Base-by-base conservation (phyloP, 2,888 invertebrate genomes). In the Dynastes grantii region DNA sequence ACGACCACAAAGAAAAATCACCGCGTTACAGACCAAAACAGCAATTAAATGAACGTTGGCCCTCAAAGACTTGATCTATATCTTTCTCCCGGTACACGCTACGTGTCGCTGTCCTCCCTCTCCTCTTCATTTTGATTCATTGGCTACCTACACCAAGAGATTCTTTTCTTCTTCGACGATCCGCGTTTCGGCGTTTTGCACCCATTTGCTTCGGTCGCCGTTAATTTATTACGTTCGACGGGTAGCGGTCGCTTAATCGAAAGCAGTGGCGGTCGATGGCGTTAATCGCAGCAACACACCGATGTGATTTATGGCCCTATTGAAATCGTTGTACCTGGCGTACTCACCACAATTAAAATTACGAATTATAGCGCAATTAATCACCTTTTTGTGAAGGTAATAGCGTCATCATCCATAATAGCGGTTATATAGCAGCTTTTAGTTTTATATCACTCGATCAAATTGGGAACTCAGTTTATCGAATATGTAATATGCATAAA, bases 21-120 rank as follows among this genome's bases (percentile, higher is more conserved):
- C 49, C 6, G 29, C 27, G 11, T 29, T 68, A 51, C 68, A n/a
- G 27, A 13, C 13, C n/a, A 65, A 65, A 55, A 55, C 55, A 55
- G 55, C 32, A 55, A 71, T 71, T 71, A 53, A 55, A 29, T 70
- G 58, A 13, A 61, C 73, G n/a, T 61, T 61, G 61, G 45, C 45
- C 63, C 27, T 45, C 22, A 61, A n/a, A 61, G 32, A 49, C 27
- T 27, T 29, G 61, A 45, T 75, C 58, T 58, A 32, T 73, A 73
- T 45, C 27, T 22, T 61, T 40, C 27, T 45, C 27, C 22, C 61
- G 8, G 0, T 8, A 4, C 40, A 13, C n/a, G 13, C 61, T 75
- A 40, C 51, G 29, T 68, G 68, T 53, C 63, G 29, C n/a, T 51
- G 53, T 68, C 51, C 49, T 2, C 29, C 51, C 4, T 68, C 27